Conservation (phyloP, 2,797 vertebrate genomes). For the Spheniscus humboldti region DNA sequence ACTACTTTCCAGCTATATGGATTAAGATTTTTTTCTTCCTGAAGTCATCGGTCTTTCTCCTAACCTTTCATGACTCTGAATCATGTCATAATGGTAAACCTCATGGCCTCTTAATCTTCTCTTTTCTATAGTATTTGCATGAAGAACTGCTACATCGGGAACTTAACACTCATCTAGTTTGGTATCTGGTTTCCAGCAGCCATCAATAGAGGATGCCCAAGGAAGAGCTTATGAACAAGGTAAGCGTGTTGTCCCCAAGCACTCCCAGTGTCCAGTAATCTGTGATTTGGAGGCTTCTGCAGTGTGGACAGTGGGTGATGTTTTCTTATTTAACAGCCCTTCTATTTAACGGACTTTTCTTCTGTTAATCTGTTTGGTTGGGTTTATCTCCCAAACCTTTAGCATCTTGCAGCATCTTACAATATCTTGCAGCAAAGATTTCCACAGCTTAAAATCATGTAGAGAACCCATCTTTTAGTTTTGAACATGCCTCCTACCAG, state of each 20-base stretch:
- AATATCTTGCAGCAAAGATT: background rate
- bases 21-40: conserved; percentile 10
- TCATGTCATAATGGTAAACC: background rate
- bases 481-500: background rate
- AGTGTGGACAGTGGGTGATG: background rate
- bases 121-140: background rate
- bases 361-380: background rate
- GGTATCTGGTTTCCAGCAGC: background rate
- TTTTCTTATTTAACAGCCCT: background rate
- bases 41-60: background rate
- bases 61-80: background rate
- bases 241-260: background rate
- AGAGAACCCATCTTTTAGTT: background rate
- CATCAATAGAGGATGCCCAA: background rate
- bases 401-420: background rate
- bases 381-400: background rate
- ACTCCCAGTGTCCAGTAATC: background rate
- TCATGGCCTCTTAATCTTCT: background rate
- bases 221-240: background rate
- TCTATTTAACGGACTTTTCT: background rate
- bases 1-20: background rate
- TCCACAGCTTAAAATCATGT: background rate
- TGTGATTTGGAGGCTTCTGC: background rate
- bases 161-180: background rate
- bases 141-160: background rate